phyloP scores from a whole-genome alignment of 2,888 invertebrate genomes.

The Capitulum mitella region DNA sequence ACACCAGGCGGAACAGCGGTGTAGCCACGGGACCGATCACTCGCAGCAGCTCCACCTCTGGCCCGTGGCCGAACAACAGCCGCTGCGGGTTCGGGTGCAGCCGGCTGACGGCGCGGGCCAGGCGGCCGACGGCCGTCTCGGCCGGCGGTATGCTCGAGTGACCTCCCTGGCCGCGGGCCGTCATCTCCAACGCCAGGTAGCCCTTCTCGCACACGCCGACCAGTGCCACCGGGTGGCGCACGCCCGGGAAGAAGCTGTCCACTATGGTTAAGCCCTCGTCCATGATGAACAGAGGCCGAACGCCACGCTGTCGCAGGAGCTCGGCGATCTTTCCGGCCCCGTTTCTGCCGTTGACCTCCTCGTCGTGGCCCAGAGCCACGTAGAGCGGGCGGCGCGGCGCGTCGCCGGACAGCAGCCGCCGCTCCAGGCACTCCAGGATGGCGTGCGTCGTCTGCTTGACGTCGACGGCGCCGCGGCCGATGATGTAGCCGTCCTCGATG shows the following conservation, averaged over 20 bases:
- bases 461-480: constrained; percentile 50
- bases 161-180: constrained; percentile 43
- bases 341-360: background rate
- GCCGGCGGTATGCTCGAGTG: constrained; percentile 49
- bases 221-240: background rate
- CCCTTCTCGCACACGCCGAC: constrained; percentile 37
- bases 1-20: constrained; percentile 36
- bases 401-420: constrained; percentile 42
- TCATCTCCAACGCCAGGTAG: constrained; percentile 30
- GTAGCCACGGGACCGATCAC: constrained; percentile 44
- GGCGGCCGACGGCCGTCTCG: constrained; percentile 46
- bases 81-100: constrained; percentile 46
- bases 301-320: background rate
- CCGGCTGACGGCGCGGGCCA: constrained; percentile 46
- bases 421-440: constrained; percentile 47
- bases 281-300: background rate
- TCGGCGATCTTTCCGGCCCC: background rate
- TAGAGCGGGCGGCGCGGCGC: constrained; percentile 45
- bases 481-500: constrained; percentile 44
- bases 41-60: constrained; percentile 44
- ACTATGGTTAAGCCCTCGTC: background rate
- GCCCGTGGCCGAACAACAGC: constrained; percentile 46
- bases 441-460: constrained; percentile 43
- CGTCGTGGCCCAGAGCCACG: background rate
- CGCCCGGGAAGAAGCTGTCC: background rate